A percentile compares a stretch with the other conserved stretches of the same genome.
Evolutionary conservation across 2,113 vertebrate genomes (phyloP).

Genomic region (Colistium nudipinnis): DNA sequence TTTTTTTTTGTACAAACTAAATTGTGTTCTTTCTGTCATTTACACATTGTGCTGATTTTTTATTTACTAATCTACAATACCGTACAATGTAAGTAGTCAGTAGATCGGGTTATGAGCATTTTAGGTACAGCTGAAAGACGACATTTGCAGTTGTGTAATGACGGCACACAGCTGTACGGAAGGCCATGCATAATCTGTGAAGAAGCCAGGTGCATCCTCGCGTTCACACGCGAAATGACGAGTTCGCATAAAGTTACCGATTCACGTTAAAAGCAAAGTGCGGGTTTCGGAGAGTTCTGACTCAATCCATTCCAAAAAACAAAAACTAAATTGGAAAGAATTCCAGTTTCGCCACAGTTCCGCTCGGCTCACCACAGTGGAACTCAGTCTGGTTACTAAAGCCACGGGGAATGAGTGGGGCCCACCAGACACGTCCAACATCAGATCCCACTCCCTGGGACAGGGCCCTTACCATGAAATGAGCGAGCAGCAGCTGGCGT

Average conservation of each 20-base stretch:
- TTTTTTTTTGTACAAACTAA: constrained; percentile 23
- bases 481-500: constrained; percentile 8
- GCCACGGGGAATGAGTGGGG: constrained; percentile 59
- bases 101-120: background rate
- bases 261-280: constrained; percentile 59
- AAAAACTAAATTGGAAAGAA: constrained; percentile 22
- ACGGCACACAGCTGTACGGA: constrained; percentile 1
- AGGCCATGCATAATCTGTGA: constrained; percentile 40
- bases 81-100: constrained; percentile 38
- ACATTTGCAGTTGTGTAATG: constrained; percentile 5
- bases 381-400: constrained; percentile 30
- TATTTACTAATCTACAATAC: constrained; percentile 49
- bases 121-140: constrained; percentile 12
- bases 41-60: constrained; percentile 51
- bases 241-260: constrained; percentile 17
- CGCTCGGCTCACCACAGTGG: constrained; percentile 22
- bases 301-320: constrained; percentile 18
- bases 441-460: constrained; percentile 9
- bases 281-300: constrained; percentile 38
- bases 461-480: constrained; percentile 27
- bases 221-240: constrained; percentile 27
- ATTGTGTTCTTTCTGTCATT: constrained; percentile 10
- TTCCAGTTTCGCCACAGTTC: constrained; percentile 29
- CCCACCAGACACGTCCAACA: constrained; percentile 12
- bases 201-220: background rate